A percentile compares a stretch with the other conserved stretches of the same genome.
Evolutionary conservation across 2,797 vertebrate genomes (phyloP).

Genomic region (Clarias platycephalus): DNA sequence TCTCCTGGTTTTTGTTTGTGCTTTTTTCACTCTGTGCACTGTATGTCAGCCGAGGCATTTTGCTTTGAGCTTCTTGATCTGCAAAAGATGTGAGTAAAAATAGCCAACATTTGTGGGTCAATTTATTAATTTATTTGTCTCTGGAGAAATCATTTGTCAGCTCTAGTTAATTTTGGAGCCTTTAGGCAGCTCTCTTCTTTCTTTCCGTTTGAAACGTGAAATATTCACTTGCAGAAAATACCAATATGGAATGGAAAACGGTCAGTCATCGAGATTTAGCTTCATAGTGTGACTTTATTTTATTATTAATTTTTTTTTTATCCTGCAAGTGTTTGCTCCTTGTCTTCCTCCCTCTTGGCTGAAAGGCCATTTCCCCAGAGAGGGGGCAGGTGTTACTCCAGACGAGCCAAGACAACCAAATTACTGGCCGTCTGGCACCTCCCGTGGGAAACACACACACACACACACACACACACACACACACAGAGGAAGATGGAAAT

Average conservation of each 20-base stretch:
- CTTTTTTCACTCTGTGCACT: background rate
- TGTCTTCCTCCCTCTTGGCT: slow-evolving; percentile 67
- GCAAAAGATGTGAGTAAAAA: slow-evolving; percentile 14
- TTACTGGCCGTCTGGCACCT: slow-evolving; percentile 99
- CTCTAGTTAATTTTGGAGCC: background rate
- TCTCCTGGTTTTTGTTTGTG: background rate
- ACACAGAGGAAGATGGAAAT: slow-evolving; percentile 45
- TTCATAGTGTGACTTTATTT: slow-evolving; percentile 54
- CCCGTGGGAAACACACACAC: slow-evolving; percentile 84
- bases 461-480: slow-evolving; percentile 53
- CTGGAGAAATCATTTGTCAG: slow-evolving; percentile 6
- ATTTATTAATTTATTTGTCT: slow-evolving; percentile 7
- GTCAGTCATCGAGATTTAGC: slow-evolving; percentile 39
- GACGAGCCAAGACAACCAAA: slow-evolving; percentile 99
- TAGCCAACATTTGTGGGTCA: background rate
- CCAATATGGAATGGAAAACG: slow-evolving; percentile 12
- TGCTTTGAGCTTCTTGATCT: slow-evolving; percentile 1
- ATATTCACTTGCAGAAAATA: slow-evolving; percentile 19
- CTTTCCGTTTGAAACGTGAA: background rate
- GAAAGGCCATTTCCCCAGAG: slow-evolving; percentile 84
- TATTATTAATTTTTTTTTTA: slow-evolving; percentile 69
- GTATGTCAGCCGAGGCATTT: background rate
- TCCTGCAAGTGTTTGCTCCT: slow-evolving; percentile 60
- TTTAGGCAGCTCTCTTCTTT: background rate
- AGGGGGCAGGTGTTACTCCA: slow-evolving; percentile 99